Evolutionary conservation across 2,888 invertebrate genomes (phyloP), one percentile per base, ranked within the genome.

Genomic region (Drosophila pseudotakahashii): DNA sequence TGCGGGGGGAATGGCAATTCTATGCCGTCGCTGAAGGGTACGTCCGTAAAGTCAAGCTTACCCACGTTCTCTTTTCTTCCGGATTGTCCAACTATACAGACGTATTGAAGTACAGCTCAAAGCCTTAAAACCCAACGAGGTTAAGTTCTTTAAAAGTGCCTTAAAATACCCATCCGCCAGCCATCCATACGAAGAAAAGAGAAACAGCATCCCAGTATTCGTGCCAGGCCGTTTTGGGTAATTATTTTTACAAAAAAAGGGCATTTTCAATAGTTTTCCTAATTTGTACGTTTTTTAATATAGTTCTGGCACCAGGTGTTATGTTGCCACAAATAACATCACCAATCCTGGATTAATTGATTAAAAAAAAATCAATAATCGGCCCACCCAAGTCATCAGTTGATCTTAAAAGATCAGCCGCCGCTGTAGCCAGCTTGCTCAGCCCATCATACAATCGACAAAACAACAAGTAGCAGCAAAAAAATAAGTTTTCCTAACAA

Each of bases 211-310:
- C 26, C 45, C 45, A 45, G n/a, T 26, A 45, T n/a, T 45, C 23
- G 45, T 45, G 23, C 45, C 45, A 45, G 45, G 45, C 45, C 45
- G 7, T 45, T 45, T 5, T 37, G 34, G 19, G 19, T 19, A 19
- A 19, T 19, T 19, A 19, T 19, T 19, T 19, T 19, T 19, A 3
- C 19, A 19, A 19, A 19, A n/a, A 19, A n/a, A 19, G 2, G 19
- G 19, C 19, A 19, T 19, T 19, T 19, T 19, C 19, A 19, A 19
- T 19, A 19, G 19, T 19, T 19, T 19, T 3, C 19, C 19, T 19
- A 19, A 19, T 19, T 19, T 2, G 2, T 3, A 19, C 19, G 19
- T 19, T 19, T 19, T 19, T 19, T 3, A 0, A 19, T 3, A 3
- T 19, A 19, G 34, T 5, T 45, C n/a, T 45, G 26, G 45, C 45